A percentile compares a stretch with the other conserved stretches of the same genome.
phyloP scores from a whole-genome alignment of 1,140 invertebrate species.

The Diorhabda sublineata region DNA sequence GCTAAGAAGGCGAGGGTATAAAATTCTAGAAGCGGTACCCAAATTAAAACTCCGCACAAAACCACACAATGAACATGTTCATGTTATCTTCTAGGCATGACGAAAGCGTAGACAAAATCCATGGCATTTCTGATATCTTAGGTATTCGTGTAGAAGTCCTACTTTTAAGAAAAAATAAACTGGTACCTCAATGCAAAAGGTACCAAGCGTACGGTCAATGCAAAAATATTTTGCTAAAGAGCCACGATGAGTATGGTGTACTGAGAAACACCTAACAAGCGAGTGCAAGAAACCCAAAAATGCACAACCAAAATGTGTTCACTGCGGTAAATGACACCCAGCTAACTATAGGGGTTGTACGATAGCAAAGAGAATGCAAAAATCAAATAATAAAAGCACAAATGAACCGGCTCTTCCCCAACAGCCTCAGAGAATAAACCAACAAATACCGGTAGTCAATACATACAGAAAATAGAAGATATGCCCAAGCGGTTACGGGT shows the following conservation, averaged over 20 bases:
- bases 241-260: too few species aligned
- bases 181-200: too few species aligned
- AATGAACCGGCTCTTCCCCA: constrained; percentile 1
- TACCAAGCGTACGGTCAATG: too few species aligned
- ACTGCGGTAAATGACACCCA: constrained; percentile 28
- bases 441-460: background rate
- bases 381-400: constrained; percentile 11
- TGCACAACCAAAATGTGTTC: too few species aligned
- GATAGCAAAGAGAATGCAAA: constrained; percentile 33
- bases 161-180: too few species aligned
- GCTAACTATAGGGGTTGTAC: constrained; percentile 41
- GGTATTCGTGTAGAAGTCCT: too few species aligned
- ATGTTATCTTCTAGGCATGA: too few species aligned
- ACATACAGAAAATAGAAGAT: background rate
- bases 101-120: too few species aligned
- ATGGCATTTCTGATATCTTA: too few species aligned
- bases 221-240: too few species aligned
- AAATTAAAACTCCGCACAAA: background rate
- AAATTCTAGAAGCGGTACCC: background rate
- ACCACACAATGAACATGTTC: background rate
- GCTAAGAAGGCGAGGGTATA: background rate
- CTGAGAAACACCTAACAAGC: too few species aligned
- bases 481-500: constrained; percentile 7
- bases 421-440: constrained; percentile 4
- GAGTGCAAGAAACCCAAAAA: too few species aligned